phyloP scores from a whole-genome alignment of 2,888 invertebrate species.

The Sinelater perroti region DNA sequence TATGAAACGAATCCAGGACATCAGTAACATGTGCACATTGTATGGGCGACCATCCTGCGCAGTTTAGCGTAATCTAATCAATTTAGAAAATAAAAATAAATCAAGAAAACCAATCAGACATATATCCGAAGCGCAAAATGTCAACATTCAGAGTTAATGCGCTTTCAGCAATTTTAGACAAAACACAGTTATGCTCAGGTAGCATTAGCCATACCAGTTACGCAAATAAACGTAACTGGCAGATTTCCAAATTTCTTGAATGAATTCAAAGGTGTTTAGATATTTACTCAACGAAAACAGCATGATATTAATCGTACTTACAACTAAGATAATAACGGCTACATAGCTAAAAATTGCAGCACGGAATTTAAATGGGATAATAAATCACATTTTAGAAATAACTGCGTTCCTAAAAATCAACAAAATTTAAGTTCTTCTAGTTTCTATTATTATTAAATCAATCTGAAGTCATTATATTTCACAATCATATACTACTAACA shows the following conservation, averaged over 20 bases:
- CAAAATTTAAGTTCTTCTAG: background rate
- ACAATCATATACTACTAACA: too few relatives aligned
- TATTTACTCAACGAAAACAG: background rate
- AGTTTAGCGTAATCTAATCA: background rate
- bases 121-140: background rate
- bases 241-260: background rate
- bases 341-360: background rate
- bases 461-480: too few relatives aligned
- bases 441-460: background rate
- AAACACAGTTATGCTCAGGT: background rate
- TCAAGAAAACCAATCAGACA: background rate
- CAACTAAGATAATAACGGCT: background rate
- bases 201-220: background rate
- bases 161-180: background rate
- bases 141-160: background rate
- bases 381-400: background rate
- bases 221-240: background rate
- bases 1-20: background rate
- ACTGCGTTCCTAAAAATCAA: background rate
- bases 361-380: background rate
- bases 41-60: background rate
- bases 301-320: background rate
- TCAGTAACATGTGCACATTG: background rate
- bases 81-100: background rate
- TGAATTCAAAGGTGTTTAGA: background rate